Base-by-base conservation (phyloP, 2,888 invertebrate species). In the Drosophila hamatofila region DNA sequence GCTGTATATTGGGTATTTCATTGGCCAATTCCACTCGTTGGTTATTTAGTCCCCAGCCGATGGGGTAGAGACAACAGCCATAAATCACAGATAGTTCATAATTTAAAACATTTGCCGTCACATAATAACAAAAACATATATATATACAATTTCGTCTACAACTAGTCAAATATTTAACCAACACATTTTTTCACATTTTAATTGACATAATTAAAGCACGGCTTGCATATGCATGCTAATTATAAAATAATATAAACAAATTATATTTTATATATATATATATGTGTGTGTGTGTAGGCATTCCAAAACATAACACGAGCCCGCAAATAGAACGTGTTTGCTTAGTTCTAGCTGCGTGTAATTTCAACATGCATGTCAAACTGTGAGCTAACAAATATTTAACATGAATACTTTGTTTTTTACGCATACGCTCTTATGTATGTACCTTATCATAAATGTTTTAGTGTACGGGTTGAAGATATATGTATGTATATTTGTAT, bases 241-340 rank as follows among this genome's bases (percentile, higher is more conserved):
- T 54, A 54, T 39, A 25, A 25, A 39, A 54, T 54, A 54, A 54
- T 54, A 39, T 25, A 54, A 39, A 39, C 54, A 54, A 37, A 37
- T 54, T 25, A 39, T 39, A 21, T n/a, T 46, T 7, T 8, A 6
- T 27, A 25, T 9, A 12, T 6, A 5, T 1, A 23, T 12, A 0
- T 11, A 30, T 11, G 30, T 11, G 30, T 30, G 11, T 44, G 23
- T 6, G 8, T 23, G 6, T 42, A 1, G 23, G 48, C 48, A 30
- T 37, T n/a, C 52, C 35, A 2, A 52, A 52, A 37, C 33, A 52
- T 37, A 52, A 52, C 35, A 52, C 25, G n/a, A 14, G n/a, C 37
- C 2, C 21, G 52, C 23, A 25, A 37, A 54, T 37, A 12, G 18
- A 55, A 41, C 27, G 14, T 30, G 56, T 42, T 42, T 56, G 56